These are phyloP conservation scores for Corythornis vintsioides DNA, from an alignment of 2,113 vertebrate species.

Conservation along the genomic window DNA sequence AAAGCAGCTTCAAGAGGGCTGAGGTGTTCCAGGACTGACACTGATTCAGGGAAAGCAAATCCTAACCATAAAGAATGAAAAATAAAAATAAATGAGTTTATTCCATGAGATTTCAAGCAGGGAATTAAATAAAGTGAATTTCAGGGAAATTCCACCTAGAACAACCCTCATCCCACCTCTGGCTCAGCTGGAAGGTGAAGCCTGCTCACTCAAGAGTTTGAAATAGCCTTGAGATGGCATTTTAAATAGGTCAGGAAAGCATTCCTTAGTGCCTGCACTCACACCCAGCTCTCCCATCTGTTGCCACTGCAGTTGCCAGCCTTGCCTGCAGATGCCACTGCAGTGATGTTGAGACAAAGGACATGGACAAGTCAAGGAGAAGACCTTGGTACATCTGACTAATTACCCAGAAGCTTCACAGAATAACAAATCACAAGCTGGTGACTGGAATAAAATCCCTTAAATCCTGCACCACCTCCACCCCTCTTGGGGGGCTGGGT, in stretches of 20 bases:
- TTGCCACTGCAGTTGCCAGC: neutral
- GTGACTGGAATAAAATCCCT: neutral
- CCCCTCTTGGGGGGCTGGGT: neutral
- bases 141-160: neutral
- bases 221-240: neutral
- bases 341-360: neutral
- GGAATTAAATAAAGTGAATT: neutral
- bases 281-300: neutral
- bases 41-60: neutral
- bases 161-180: neutral
- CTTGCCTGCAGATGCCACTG: conserved; percentile 36
- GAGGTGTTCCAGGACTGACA: neutral
- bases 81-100: neutral
- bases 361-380: neutral
- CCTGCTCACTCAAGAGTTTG: neutral
- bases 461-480: neutral
- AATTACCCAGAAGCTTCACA: neutral
- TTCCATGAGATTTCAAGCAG: neutral
- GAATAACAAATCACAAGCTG: neutral
- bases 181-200: neutral
- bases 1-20: neutral
- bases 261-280: neutral
- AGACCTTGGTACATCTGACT: fast-evolving
- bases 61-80: neutral
- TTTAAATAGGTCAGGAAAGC: neutral